Evolutionary conservation across 92 coral and sea anemone genomes (phyloP).

Genomic region (Porites evermanni): DNA sequence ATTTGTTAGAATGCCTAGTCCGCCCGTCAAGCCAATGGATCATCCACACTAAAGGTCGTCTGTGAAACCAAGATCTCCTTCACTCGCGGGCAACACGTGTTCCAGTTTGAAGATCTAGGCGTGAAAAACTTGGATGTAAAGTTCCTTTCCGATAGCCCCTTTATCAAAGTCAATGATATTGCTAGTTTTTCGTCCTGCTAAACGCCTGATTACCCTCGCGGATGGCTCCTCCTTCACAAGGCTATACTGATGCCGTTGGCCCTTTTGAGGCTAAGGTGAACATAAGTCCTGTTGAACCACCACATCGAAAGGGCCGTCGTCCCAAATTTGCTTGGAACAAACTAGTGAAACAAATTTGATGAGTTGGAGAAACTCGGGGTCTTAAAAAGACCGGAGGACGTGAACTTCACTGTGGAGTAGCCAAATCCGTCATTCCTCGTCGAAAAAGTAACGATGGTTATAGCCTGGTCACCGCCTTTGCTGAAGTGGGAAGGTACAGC

Average conservation of each 20-base stretch:
- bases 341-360: no score
- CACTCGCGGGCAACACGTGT: background rate
- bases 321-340: no score
- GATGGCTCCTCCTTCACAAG: constrained; percentile 28
- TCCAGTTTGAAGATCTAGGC: constrained; percentile 49
- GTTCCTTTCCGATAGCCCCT: constrained; percentile 54
- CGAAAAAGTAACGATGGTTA: no score
- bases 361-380: no score
- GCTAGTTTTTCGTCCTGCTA: constrained; percentile 52
- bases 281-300: no score
- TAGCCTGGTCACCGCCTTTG: no score
- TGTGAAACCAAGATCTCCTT: constrained; percentile 32
- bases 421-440: no score
- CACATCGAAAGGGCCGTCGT: no score
- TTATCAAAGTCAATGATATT: constrained; percentile 50
- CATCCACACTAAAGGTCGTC: constrained; percentile 41
- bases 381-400: no score
- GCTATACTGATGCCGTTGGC: background rate
- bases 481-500: no score
- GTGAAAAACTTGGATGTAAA: constrained; percentile 68
- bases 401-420: no score
- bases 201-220: constrained; percentile 28
- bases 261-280: background rate
- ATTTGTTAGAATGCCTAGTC: constrained; percentile 39
- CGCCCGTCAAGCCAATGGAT: constrained; percentile 55